Evolutionary conservation across 2,888 invertebrate species (phyloP).

Genomic region (Elegia similella): DNA sequence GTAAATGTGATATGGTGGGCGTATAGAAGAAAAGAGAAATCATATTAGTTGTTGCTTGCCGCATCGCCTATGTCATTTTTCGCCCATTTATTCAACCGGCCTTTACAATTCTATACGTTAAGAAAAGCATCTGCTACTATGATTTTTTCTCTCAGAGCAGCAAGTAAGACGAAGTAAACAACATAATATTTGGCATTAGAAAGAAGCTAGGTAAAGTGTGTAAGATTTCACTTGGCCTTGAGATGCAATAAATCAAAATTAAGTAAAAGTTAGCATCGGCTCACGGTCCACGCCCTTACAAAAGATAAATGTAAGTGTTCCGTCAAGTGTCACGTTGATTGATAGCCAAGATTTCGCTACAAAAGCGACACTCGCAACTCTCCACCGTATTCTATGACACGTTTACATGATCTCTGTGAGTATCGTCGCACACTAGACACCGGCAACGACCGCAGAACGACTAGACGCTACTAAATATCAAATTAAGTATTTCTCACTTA

Average conservation of each 20-base stretch:
- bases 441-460: background rate
- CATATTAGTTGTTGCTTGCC: no score
- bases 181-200: background rate
- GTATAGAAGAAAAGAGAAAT: no score
- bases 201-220: no score
- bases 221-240: background rate
- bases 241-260: conserved; percentile 40
- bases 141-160: no score
- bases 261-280: conserved; percentile 44
- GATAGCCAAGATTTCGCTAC: conserved; percentile 56
- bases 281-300: conserved; percentile 41
- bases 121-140: no score
- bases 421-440: background rate
- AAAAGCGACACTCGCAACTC: conserved; percentile 42
- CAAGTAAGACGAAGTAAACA: no score
- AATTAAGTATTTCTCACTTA: no score
- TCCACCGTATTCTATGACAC: conserved; percentile 47
- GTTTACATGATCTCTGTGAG: conserved; percentile 28
- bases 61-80: no score
- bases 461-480: background rate
- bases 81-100: no score
- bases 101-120: no score
- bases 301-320: conserved; percentile 70
- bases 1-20: no score
- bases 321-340: conserved; percentile 65